Evolutionary conservation across 2,797 vertebrate genomes (phyloP).

Genomic region (Pachyuromys duprasi): DNA sequence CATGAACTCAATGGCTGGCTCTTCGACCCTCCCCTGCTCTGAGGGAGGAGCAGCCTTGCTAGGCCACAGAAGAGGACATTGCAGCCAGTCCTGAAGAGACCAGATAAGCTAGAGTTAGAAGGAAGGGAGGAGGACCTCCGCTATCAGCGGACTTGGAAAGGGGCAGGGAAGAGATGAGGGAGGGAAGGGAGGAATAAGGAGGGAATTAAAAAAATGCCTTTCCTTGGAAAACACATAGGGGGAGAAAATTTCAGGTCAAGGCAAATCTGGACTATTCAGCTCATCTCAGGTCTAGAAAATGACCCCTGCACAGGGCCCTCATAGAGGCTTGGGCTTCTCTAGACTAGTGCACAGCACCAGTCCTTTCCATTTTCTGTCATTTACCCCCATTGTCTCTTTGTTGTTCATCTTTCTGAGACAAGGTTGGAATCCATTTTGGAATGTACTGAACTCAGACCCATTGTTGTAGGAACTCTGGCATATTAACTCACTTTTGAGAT

Average conservation of each 20-base stretch:
- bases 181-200: too few relatives aligned
- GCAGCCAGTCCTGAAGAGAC: too few relatives aligned
- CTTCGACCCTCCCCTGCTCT: too few relatives aligned
- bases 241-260: conserved; percentile 48
- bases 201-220: conserved; percentile 64
- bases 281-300: neutral
- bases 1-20: too few relatives aligned
- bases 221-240: conserved; percentile 2
- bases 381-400: neutral
- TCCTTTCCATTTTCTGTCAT: neutral
- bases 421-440: neutral
- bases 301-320: neutral
- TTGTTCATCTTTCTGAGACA: neutral
- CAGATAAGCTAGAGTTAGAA: too few relatives aligned
- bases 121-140: too few relatives aligned
- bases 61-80: too few relatives aligned
- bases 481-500: conserved; percentile 13
- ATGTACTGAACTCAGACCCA: neutral
- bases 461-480: neutral
- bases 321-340: neutral
- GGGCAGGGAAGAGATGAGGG: too few relatives aligned
- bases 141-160: too few relatives aligned
- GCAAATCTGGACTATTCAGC: conserved; percentile 46
- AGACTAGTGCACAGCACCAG: neutral
- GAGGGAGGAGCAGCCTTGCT: too few relatives aligned